Conservation (phyloP, 2,113 vertebrate genomes). For the Pardalotus punctatus region DNA sequence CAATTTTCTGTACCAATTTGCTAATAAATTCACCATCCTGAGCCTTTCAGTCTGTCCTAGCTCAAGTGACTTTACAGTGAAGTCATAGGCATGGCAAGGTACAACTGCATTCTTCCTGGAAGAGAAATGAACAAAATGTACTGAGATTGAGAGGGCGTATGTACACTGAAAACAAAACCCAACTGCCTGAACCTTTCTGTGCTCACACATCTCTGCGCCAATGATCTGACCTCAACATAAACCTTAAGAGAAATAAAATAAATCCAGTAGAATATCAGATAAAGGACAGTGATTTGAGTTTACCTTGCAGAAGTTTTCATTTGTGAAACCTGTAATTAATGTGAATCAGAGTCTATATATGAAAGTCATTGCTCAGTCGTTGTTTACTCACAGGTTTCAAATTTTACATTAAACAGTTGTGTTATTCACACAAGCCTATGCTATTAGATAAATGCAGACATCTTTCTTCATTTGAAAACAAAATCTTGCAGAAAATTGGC, state of each 20-base stretch:
- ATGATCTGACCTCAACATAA: background rate
- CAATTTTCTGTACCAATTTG: background rate
- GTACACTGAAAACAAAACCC: slow-evolving; percentile 21
- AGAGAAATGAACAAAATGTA: slow-evolving; percentile 13
- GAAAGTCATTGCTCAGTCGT: background rate
- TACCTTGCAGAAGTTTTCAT: background rate
- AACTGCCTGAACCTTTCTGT: background rate
- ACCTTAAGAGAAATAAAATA: background rate
- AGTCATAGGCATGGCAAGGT: background rate
- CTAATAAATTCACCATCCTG: background rate
- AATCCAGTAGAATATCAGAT: background rate
- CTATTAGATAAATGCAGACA: background rate
- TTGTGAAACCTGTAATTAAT: background rate
- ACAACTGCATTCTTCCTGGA: background rate
- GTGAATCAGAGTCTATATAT: background rate
- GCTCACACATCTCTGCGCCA: background rate
- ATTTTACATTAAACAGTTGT: background rate
- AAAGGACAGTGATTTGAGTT: background rate
- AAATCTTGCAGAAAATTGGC: background rate
- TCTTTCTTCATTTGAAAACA: background rate
- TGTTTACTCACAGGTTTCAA: background rate
- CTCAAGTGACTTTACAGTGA: background rate
- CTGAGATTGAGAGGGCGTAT: background rate
- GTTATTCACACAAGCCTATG: background rate
- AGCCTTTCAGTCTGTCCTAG: background rate